Percentiles rank a stretch among this genome's conserved stretches.
phyloP scores from a whole-genome alignment of 1,140 invertebrate species.

The Kradibia gibbosae region DNA sequence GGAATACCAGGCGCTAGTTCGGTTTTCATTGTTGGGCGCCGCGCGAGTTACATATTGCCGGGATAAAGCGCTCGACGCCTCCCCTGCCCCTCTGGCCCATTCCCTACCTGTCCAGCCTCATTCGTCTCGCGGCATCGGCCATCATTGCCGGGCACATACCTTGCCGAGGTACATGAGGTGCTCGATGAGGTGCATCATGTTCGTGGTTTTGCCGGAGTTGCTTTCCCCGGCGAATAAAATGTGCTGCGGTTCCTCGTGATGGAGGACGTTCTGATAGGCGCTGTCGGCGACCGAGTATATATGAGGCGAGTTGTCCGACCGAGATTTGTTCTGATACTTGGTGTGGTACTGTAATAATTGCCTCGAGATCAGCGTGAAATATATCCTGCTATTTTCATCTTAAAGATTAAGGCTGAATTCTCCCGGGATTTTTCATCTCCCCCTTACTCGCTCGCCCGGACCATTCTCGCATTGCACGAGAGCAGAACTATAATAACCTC shows the following conservation, averaged over 20 bases:
- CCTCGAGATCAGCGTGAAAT: constrained; percentile 22
- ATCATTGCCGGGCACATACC: constrained; percentile 63
- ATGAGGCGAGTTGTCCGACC: constrained; percentile 92
- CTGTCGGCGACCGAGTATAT: constrained; percentile 91
- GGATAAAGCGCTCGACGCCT: too few relatives aligned
- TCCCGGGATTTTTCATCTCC: too few relatives aligned
- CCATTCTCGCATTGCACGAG: too few relatives aligned
- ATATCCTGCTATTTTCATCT: background rate
- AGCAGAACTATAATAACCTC: too few relatives aligned
- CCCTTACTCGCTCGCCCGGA: too few relatives aligned
- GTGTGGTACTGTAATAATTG: constrained; percentile 78
- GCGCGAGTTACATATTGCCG: too few relatives aligned
- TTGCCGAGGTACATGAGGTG: constrained; percentile 83
- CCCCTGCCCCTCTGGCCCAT: too few relatives aligned
- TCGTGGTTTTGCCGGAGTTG: constrained; percentile 88
- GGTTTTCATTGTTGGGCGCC: too few relatives aligned
- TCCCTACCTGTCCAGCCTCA: too few relatives aligned
- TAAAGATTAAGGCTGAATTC: background rate
- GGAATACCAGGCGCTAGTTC: too few relatives aligned
- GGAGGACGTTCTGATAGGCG: constrained; percentile 88
- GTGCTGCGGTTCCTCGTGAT: constrained; percentile 87
- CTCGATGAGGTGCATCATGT: constrained; percentile 80
- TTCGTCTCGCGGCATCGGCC: too few relatives aligned
- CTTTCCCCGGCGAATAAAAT: constrained; percentile 88
- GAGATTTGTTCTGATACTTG: constrained; percentile 87